Conservation (phyloP, 2,797 vertebrate species). For the Cheirogaleus major region DNA sequence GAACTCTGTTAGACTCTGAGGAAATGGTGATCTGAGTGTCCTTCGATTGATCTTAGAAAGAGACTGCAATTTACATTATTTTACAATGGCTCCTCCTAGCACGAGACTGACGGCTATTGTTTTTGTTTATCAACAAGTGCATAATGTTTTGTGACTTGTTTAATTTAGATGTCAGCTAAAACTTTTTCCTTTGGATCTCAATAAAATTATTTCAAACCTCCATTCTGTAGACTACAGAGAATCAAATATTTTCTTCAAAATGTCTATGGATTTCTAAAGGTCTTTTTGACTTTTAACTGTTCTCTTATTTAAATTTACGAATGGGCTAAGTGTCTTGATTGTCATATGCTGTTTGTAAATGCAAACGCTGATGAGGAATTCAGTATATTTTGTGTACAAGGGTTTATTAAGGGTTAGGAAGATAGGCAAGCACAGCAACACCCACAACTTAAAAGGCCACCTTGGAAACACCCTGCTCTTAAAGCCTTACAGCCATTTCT, state of each 20-base stretch:
- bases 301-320: neutral
- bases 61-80: neutral
- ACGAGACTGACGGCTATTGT: neutral
- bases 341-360: neutral
- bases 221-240: neutral
- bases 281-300: neutral
- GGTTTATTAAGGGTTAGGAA: neutral
- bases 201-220: neutral
- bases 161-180: neutral
- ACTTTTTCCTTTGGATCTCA: neutral
- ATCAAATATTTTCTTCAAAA: neutral
- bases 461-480: neutral
- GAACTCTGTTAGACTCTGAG: neutral
- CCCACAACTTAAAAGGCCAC: neutral
- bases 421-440: neutral
- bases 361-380: neutral
- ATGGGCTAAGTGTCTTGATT: neutral
- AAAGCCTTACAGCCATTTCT: neutral
- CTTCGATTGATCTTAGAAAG: neutral
- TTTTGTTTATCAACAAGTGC: neutral
- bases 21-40: neutral
- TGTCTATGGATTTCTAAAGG: constrained; percentile 11
- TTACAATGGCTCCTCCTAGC: neutral
- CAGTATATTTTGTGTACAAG: neutral
- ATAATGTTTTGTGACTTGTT: neutral